Base-by-base conservation (phyloP, 2,888 invertebrate genomes). In the Drosophila pseudotakahashii region DNA sequence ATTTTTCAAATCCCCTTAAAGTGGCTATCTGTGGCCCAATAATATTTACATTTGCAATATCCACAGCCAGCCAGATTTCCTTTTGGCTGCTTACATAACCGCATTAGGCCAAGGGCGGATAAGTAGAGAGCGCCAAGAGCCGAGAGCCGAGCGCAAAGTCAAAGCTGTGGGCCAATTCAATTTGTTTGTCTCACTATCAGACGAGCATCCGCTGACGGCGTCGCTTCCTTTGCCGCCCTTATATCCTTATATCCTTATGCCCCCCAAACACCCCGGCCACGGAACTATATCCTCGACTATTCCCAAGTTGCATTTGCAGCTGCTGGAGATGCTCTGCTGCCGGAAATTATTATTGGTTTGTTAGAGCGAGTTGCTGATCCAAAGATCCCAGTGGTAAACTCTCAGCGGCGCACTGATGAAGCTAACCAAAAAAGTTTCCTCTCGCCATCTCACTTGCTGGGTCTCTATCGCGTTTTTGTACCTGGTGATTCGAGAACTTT, bases 341-440 rank as follows among this genome's bases (percentile, higher is more conserved):
- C 69, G 86, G 75, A 84, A 83, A 84, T 86, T 86, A 86, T 84
- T 84, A 84, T 84, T 84, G 87, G 87, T 84, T 84, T 86, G 77
- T 78, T 71, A 71, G 71, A 51, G 54, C 57, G 74, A 77, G 73
- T 62, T 69, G 80, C 67, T 73, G 73, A 74, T 76, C 70, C 79
- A 59, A 77, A 68, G 72, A 76, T 84, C 83, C 87, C 83, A 77
- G 73, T 64, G 81, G 86, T 81, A 86, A 86, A 83, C 76, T 81
- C 79, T 79, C 76, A 70, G 71, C 73, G 73, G 79, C 77, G 64
- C 84, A 76, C 76, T 82, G 84, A 78, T 82, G 75, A 71, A 76
- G 71, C 82, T 58, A 77, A 69, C 76, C 71, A 73, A 78, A 85
- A 73, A 70, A 55, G 45, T 68, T 68, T 66, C 26, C 37, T n/a